A percentile compares a stretch with the other conserved stretches of the same genome.
phyloP scores from a whole-genome alignment of 2,797 vertebrate species.

The Pseudochirops corinnae region DNA sequence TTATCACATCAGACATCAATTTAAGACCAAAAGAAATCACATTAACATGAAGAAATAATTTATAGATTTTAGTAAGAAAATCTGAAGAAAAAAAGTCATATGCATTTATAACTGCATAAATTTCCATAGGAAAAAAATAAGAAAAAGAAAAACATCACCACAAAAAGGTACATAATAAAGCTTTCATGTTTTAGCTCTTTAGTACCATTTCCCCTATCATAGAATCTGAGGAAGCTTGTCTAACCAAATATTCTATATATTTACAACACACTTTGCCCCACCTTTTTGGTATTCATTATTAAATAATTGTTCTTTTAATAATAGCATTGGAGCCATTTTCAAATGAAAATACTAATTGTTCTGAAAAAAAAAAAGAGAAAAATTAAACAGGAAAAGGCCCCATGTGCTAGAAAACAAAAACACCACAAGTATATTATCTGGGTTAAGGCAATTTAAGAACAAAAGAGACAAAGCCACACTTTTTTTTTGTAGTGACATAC shows the following conservation, averaged over 20 bases:
- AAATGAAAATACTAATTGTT: slow-evolving; percentile 9
- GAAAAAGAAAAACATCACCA: not conserved
- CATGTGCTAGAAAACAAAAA: not conserved
- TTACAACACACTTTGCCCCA: slow-evolving; percentile 19
- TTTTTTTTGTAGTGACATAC: slow-evolving; percentile 81
- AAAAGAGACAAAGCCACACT: not conserved
- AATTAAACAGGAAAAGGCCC: not conserved
- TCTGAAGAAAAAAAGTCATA: slow-evolving; percentile 16
- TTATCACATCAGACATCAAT: slow-evolving; percentile 34
- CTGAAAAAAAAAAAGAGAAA: not conserved
- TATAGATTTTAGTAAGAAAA: slow-evolving; percentile 24
- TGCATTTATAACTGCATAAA: slow-evolving; percentile 7
- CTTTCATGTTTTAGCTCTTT: not conserved
- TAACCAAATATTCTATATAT: not conserved
- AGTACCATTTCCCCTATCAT: not conserved
- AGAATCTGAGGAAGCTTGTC: not conserved
- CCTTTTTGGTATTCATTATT: not conserved
- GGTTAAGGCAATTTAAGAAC: not conserved
- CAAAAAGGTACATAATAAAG: not conserved
- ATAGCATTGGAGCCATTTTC: not conserved
- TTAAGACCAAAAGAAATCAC: not conserved
- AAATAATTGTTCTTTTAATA: slow-evolving; percentile 1
- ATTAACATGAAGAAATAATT: slow-evolving; percentile 46
- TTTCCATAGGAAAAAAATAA: not conserved
- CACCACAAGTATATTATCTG: not conserved